These are phyloP conservation scores for Tinea semifulvella DNA, from an alignment of 2,888 invertebrate genomes.

Conservation along the genomic window DNA sequence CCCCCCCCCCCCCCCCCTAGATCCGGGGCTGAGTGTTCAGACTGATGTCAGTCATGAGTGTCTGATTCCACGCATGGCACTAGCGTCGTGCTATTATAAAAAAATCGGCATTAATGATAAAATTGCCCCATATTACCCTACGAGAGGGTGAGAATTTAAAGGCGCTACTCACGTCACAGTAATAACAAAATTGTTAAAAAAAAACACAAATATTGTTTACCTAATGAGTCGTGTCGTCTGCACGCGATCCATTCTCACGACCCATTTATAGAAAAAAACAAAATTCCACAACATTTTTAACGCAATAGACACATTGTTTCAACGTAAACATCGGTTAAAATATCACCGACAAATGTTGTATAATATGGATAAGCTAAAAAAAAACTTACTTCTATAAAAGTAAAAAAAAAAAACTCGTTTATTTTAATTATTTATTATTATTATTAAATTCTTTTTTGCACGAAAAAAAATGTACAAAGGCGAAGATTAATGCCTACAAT, in stretches of 20 bases:
- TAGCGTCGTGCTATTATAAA: too few species aligned
- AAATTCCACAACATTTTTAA: slow-evolving; percentile 47
- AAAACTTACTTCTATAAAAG: too few species aligned
- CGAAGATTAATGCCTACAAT: too few species aligned
- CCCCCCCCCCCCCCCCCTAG: too few species aligned
- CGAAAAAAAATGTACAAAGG: too few species aligned
- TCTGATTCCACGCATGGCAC: too few species aligned
- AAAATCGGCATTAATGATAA: too few species aligned
- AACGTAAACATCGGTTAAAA: slow-evolving; percentile 54
- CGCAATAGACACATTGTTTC: slow-evolving; percentile 58
- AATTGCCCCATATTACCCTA: slow-evolving; percentile 1
- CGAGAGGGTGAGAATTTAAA: slow-evolving; percentile 9
- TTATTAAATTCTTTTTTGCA: too few species aligned
- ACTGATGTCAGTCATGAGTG: too few species aligned
- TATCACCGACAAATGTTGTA: slow-evolving; percentile 20
- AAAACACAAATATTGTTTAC: slow-evolving; percentile 46
- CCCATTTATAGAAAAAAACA: slow-evolving; percentile 41
- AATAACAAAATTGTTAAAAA: slow-evolving; percentile 28
- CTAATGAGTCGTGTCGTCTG: slow-evolving; percentile 49
- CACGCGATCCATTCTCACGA: slow-evolving; percentile 58
- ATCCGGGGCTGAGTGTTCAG: too few species aligned
- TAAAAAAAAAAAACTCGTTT: too few species aligned
- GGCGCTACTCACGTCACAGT: slow-evolving; percentile 16
- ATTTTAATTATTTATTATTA: too few species aligned
- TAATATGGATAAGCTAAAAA: neutral